phyloP scores from a whole-genome alignment of 2,888 invertebrate genomes.

The Chironomus tentans region DNA sequence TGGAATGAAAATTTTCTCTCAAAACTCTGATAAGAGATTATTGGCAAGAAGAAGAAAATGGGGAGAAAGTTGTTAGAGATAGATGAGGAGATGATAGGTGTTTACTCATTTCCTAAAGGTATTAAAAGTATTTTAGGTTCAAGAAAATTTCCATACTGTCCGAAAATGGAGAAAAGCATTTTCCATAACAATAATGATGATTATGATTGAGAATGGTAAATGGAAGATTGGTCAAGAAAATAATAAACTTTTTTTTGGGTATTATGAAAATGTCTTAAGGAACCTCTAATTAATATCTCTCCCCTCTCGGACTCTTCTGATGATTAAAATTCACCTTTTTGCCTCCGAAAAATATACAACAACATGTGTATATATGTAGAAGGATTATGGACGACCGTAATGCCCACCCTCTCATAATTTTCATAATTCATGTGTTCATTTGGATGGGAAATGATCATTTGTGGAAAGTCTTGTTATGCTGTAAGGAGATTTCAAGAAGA shows the following conservation, averaged over 20 bases:
- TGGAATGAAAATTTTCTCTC: not conserved
- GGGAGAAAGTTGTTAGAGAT: not conserved
- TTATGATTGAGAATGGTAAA: not conserved
- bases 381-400: not conserved
- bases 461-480: not conserved
- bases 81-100: not conserved
- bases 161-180: not conserved
- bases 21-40: not conserved
- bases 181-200: not conserved
- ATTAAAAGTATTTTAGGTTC: not conserved
- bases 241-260: not conserved
- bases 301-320: not conserved
- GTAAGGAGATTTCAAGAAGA: not conserved
- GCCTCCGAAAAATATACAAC: not conserved
- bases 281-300: conserved; percentile 24
- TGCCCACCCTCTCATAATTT: not conserved
- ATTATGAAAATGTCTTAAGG: not conserved
- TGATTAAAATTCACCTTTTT: conserved; percentile 4
- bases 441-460: not conserved
- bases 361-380: not conserved
- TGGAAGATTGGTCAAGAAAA: not conserved
- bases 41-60: not conserved
- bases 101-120: conserved; percentile 12
- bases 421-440: not conserved
- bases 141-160: not conserved